These are phyloP conservation scores for Rhadina sibilatrix DNA, from an alignment of 2,113 vertebrate genomes.

Conservation along the genomic window DNA sequence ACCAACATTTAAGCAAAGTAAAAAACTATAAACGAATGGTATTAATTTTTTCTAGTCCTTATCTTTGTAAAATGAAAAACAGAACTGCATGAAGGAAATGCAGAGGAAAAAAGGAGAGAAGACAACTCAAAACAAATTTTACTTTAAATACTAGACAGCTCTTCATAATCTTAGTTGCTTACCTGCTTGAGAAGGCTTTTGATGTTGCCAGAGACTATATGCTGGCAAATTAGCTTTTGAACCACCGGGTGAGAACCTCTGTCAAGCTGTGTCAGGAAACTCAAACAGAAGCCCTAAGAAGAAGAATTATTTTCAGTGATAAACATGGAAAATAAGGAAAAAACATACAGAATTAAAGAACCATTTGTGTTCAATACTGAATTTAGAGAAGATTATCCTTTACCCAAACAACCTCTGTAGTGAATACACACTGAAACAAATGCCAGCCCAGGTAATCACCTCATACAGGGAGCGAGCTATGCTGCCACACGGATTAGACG, in stretches of 20 bases:
- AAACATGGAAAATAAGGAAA: not conserved
- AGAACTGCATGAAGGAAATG: not conserved
- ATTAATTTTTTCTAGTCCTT: not conserved
- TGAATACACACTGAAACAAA: not conserved
- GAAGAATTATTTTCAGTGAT: not conserved
- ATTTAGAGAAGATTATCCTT: not conserved
- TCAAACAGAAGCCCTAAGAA: slow-evolving; percentile 92
- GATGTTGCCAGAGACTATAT: slow-evolving; percentile 85
- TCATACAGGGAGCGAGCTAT: slow-evolving; percentile 93
- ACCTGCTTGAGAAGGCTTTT: slow-evolving; percentile 92
- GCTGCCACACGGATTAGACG: slow-evolving; percentile 84
- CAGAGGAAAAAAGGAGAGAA: not conserved
- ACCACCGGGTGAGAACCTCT: slow-evolving; percentile 88
- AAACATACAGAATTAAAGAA: not conserved
- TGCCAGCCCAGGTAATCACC: slow-evolving; percentile 68
- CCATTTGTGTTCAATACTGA: not conserved
- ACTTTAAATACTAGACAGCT: not conserved
- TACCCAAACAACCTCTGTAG: not conserved
- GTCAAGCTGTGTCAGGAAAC: slow-evolving; percentile 95
- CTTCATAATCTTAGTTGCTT: not conserved
- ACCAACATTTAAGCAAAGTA: not conserved
- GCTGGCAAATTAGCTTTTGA: slow-evolving; percentile 88
- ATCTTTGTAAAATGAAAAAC: not conserved
- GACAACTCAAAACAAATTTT: not conserved
- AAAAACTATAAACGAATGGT: not conserved